These are phyloP conservation scores for Chlamydotis undulata DNA, from an alignment of 2,113 vertebrate species.

Conservation along the genomic window DNA sequence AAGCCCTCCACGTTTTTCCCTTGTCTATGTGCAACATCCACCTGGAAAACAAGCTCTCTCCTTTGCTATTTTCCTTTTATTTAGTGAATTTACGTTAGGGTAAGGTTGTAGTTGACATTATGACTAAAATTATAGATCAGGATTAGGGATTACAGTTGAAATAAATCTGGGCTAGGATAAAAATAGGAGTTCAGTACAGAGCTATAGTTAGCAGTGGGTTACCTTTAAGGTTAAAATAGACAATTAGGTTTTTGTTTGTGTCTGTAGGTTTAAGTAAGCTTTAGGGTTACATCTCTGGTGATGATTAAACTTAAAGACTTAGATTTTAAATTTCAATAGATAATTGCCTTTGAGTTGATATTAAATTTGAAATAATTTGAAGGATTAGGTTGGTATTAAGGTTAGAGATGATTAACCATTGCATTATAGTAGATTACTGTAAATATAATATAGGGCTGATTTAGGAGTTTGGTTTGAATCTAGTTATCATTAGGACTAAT, in stretches of 20 bases:
- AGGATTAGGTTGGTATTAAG: constrained; percentile 12
- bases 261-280: neutral
- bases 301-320: neutral
- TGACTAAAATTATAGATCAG: neutral
- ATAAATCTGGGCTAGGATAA: neutral
- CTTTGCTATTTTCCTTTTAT: neutral
- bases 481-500: neutral
- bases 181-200: neutral
- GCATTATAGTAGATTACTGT: neutral
- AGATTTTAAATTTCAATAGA: neutral
- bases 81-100: neutral
- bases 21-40: neutral
- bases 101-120: neutral
- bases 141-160: neutral
- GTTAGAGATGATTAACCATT: constrained; percentile 16
- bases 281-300: neutral
- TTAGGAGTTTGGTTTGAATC: neutral
- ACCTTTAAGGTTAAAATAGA: neutral
- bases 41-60: neutral
- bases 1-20: neutral
- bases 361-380: constrained; percentile 25
- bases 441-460: neutral
- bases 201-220: neutral
- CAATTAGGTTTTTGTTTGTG: neutral
- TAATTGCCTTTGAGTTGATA: constrained; percentile 16